Evolutionary conservation across 2,113 vertebrate species (phyloP).

Genomic region (Anolis carolinensis): DNA sequence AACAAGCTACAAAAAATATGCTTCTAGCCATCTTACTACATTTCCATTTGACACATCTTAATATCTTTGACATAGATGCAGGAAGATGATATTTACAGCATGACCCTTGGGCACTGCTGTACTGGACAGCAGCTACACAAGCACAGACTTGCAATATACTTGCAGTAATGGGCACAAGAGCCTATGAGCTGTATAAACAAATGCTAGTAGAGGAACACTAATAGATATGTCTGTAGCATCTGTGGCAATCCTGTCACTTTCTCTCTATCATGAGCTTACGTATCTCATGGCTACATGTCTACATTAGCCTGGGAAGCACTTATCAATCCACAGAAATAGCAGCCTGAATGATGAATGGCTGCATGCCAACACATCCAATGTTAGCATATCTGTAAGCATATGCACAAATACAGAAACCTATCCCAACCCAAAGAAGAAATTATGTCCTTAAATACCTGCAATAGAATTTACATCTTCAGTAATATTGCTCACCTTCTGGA

Average conservation of each 20-base stretch:
- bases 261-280: neutral
- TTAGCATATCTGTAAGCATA: neutral
- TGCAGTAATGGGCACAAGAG: neutral
- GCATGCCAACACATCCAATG: neutral
- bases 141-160: neutral
- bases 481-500: slow-evolving; percentile 82
- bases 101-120: neutral
- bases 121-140: neutral
- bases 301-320: neutral
- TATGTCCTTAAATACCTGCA: neutral
- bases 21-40: neutral
- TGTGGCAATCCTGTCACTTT: neutral
- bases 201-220: neutral
- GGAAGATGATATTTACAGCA: neutral
- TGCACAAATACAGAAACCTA: neutral
- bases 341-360: neutral
- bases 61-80: neutral
- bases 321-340: neutral
- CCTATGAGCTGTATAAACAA: neutral
- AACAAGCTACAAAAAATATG: neutral
- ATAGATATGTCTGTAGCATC: neutral
- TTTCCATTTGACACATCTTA: slow-evolving; percentile 18
- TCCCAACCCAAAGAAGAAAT: neutral
- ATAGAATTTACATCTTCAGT: neutral
- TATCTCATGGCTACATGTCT: neutral